Conservation (phyloP, 2,113 vertebrate genomes). For the Entelurus aequoreus region DNA sequence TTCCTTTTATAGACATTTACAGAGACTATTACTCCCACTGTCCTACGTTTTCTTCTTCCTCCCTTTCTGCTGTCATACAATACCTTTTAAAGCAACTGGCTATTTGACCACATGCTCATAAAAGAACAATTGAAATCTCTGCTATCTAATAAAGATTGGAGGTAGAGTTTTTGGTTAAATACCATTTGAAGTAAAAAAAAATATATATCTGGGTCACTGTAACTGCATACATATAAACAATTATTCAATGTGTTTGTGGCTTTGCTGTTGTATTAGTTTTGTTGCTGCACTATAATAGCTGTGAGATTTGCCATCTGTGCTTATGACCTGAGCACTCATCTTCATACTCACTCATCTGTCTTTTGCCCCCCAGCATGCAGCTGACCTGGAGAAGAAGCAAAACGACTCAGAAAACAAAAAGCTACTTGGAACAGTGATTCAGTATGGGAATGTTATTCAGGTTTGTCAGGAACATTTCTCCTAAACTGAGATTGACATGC, state of each 20-base stretch:
- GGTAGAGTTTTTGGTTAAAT: slow-evolving; percentile 16
- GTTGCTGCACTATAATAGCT: not conserved
- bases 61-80: slow-evolving; percentile 27
- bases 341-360: slow-evolving; percentile 1
- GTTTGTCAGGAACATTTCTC: slow-evolving; percentile 53
- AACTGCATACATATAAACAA: not conserved
- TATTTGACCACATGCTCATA: slow-evolving; percentile 43
- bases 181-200: slow-evolving; percentile 3
- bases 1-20: slow-evolving; percentile 52
- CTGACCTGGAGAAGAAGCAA: slow-evolving; percentile 97
- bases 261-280: not conserved
- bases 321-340: not conserved
- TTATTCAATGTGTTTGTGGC: not conserved
- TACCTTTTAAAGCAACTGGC: slow-evolving; percentile 60
- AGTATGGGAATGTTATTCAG: slow-evolving; percentile 96
- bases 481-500: not conserved
- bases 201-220: not conserved
- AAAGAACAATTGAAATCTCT: slow-evolving; percentile 32
- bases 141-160: slow-evolving; percentile 27
- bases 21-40: slow-evolving; percentile 22
- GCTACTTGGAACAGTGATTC: slow-evolving; percentile 89
- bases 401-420: slow-evolving; percentile 97
- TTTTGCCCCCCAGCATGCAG: slow-evolving; percentile 79
- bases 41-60: slow-evolving; percentile 36
- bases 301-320: not conserved